These are phyloP conservation scores for Centropus unirufus DNA, from an alignment of 2,113 vertebrate genomes.

Conservation along the genomic window DNA sequence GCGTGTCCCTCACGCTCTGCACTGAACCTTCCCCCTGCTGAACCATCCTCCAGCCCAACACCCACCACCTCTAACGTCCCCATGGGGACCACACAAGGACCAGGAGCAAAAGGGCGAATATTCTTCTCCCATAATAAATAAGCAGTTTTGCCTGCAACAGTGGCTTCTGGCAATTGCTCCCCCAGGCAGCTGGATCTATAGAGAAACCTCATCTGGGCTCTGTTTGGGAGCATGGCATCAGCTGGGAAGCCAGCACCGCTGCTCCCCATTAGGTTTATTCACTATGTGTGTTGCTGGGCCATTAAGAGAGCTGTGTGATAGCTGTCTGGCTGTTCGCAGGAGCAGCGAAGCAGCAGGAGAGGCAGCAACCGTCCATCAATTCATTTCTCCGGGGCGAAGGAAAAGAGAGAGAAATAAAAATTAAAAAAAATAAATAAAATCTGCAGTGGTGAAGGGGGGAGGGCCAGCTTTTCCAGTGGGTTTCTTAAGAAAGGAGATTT, in stretches of 20 bases:
- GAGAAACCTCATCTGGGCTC: not conserved
- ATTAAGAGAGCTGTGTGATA: slow-evolving; percentile 50
- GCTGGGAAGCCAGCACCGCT: not conserved
- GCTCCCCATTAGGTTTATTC: slow-evolving; percentile 46
- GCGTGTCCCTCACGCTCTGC: fast-evolving
- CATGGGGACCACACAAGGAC: not conserved
- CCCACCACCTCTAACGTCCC: fast-evolving
- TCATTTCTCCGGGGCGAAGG: not conserved
- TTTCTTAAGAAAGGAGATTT: not conserved
- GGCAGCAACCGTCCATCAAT: not conserved
- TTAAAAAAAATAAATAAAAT: not conserved
- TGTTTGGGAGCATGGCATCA: fast-evolving
- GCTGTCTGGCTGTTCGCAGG: not conserved
- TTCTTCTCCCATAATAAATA: not conserved
- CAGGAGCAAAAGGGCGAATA: fast-evolving
- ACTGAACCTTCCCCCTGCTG: not conserved
- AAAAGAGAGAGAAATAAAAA: not conserved
- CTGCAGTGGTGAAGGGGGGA: not conserved
- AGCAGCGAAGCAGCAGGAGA: slow-evolving; percentile 14
- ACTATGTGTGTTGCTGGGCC: not conserved
- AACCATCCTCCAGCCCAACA: not conserved
- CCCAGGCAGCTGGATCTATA: not conserved
- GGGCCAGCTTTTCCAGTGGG: not conserved
- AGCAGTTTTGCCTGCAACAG: fast-evolving
- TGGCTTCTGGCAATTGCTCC: not conserved